Conservation (phyloP, 1,140 invertebrate genomes). For the Lasioglossum albipes region DNA sequence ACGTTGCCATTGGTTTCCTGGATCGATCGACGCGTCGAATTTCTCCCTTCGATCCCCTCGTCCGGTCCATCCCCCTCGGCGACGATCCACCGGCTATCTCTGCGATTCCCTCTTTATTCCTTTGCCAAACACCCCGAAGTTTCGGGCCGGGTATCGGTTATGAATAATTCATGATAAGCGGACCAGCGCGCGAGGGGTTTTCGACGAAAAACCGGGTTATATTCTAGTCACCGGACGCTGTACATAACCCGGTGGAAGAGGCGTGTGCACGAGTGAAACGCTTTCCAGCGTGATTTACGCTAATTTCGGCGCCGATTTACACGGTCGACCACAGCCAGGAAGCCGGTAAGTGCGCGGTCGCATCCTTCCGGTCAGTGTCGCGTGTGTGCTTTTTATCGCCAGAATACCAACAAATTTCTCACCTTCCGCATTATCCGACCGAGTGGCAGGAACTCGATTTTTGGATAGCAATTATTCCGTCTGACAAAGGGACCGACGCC, state of each 20-base stretch:
- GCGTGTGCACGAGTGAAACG: constrained; percentile 37
- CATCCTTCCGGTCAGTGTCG: constrained; percentile 55
- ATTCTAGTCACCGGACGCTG: constrained; percentile 49
- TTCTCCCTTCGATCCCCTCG: background rate
- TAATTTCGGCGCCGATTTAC: constrained; percentile 62
- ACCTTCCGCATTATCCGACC: background rate
- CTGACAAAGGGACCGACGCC: too few relatives aligned
- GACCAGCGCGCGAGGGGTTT: constrained; percentile 8
- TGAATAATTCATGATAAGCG: constrained; percentile 65
- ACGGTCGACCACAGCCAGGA: constrained; percentile 40
- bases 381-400: constrained; percentile 55
- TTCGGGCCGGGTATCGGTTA: constrained; percentile 54
- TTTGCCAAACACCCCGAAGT: constrained; percentile 53
- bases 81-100: background rate
- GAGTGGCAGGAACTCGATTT: background rate
- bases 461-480: too few relatives aligned
- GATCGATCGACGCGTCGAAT: constrained; percentile 27
- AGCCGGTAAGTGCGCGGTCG: constrained; percentile 57
- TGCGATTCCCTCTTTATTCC: constrained; percentile 42
- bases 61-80: background rate
- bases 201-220: constrained; percentile 59
- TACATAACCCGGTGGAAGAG: constrained; percentile 47
- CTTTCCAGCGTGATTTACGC: constrained; percentile 62
- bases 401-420: constrained; percentile 26
- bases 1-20: constrained; percentile 28